Evolutionary conservation across 2,113 vertebrate species (phyloP).

Genomic region (Dromiciops gliroides): DNA sequence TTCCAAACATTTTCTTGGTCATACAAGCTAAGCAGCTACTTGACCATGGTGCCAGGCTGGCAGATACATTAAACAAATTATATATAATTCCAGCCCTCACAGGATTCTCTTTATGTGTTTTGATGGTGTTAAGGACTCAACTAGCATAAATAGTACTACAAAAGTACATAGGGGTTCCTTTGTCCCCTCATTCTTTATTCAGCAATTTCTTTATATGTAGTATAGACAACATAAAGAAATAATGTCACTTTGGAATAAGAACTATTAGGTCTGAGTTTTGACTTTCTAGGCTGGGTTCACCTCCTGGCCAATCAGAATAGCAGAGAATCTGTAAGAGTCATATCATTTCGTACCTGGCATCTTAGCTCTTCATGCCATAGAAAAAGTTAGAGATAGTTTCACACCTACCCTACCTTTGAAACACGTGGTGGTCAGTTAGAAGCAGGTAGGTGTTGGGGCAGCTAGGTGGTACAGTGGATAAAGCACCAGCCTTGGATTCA

Average conservation of each 20-base stretch:
- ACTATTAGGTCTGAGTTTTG: not conserved
- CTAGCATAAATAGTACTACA: not conserved
- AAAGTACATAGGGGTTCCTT: slow-evolving; percentile 14
- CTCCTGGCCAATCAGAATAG: not conserved
- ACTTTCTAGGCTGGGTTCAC: not conserved
- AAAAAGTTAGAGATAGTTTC: slow-evolving; percentile 33
- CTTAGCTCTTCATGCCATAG: not conserved
- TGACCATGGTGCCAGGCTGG: not conserved
- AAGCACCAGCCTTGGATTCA: not conserved
- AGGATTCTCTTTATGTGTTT: not conserved
- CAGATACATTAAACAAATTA: not conserved
- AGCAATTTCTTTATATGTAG: not conserved
- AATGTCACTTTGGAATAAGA: not conserved
- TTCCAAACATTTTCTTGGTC: not conserved
- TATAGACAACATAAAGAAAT: not conserved
- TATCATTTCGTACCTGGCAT: slow-evolving; percentile 6
- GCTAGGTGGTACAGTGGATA: not conserved
- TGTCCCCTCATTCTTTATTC: not conserved
- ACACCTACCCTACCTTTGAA: slow-evolving; percentile 31
- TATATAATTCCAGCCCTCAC: not conserved
- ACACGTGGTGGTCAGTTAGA: not conserved
- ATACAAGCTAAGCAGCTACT: not conserved
- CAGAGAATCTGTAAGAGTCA: slow-evolving; percentile 10
- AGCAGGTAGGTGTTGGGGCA: not conserved
- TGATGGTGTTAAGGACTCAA: not conserved